Conservation (phyloP, 2,888 invertebrate species). For the Melinopterus prodromus region DNA sequence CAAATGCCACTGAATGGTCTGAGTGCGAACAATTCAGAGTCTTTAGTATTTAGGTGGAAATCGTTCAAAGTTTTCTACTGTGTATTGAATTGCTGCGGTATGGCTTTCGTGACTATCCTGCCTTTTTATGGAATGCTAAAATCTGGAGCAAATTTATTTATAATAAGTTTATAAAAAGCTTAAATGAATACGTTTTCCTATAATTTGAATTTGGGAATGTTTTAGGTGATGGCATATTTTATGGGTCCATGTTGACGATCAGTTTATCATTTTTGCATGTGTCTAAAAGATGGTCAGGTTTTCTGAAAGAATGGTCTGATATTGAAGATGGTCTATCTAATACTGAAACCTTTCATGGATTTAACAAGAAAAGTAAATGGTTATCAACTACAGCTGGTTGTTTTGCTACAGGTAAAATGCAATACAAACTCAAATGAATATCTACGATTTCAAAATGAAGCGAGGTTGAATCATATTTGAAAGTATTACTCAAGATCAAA, state of each 20-base stretch:
- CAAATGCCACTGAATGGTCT: slow-evolving; percentile 12
- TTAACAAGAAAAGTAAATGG: not conserved
- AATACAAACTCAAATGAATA: not conserved
- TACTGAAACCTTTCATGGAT: not conserved
- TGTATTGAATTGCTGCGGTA: slow-evolving; percentile 6
- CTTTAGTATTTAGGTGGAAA: not conserved
- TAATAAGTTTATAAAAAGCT: slow-evolving; percentile 9
- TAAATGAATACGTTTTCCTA: not conserved
- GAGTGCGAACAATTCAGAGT: not conserved
- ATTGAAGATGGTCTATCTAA: slow-evolving; percentile 5
- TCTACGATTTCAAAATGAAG: too few species aligned
- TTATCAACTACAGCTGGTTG: not conserved
- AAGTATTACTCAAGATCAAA: not conserved
- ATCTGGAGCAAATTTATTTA: slow-evolving; percentile 5
- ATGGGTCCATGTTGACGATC: slow-evolving; percentile 14
- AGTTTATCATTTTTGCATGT: slow-evolving; percentile 18
- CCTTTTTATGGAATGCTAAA: slow-evolving; percentile 16
- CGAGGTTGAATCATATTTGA: not conserved
- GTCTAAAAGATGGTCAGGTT: not conserved
- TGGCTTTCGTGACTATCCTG: not conserved
- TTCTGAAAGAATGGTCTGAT: slow-evolving; percentile 24
- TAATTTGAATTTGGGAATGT: not conserved
- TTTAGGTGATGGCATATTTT: slow-evolving; percentile 10
- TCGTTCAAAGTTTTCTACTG: slow-evolving; percentile 13
- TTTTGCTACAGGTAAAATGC: not conserved